Evolutionary conservation across 2,888 invertebrate species (phyloP), one percentile per base, ranked within the genome.

Genomic region (Drosophila leonis): DNA sequence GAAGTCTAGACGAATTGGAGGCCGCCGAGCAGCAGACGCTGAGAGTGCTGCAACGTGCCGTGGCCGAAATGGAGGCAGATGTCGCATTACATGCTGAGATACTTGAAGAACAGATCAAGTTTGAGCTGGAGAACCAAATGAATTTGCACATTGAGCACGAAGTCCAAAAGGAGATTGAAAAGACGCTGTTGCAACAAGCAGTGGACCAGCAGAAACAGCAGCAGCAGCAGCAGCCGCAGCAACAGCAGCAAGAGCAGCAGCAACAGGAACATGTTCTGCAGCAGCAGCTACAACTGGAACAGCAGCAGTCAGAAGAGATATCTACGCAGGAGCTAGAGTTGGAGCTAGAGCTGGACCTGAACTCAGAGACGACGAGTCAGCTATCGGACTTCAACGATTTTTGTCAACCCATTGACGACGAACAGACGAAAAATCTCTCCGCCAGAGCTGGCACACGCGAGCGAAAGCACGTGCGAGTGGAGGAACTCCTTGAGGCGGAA

Each of bases 61-160:
- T 84, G 7, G 84, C 90, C 20, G 90, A 90, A 67, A 84, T 84
- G 84, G 86, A 88, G 51, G 77, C 60, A 1, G 85, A 87, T 29
- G 57, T 89, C 24, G 76, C 52, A 15, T 1, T 80, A 20, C 65
- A 80, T 29, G 57, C 41, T 0, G 48, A 60, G 20, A 39, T 41
- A 20, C 56, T 76, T 5, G 55, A 66, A 9, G 18, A 76, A n/a
- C 54, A 79, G 41, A 42, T 74, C 1, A 13, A 66, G n/a, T 27
- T 56, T 0, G 65, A 67, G n/a, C 18, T 18, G 13, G 62, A 31
- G 24, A 39, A 37, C 1, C 64, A 59, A 10, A 8, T 13, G 5
- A 29, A 49, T 0, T 39, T 7, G 8, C 27, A 54, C 24, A n/a
- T 31, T 9, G 51, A 44, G n/a, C 10, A 44, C 6, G 41, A 39